phyloP scores from a whole-genome alignment of 1,140 invertebrate genomes.

The Cataglyphis hispanica region DNA sequence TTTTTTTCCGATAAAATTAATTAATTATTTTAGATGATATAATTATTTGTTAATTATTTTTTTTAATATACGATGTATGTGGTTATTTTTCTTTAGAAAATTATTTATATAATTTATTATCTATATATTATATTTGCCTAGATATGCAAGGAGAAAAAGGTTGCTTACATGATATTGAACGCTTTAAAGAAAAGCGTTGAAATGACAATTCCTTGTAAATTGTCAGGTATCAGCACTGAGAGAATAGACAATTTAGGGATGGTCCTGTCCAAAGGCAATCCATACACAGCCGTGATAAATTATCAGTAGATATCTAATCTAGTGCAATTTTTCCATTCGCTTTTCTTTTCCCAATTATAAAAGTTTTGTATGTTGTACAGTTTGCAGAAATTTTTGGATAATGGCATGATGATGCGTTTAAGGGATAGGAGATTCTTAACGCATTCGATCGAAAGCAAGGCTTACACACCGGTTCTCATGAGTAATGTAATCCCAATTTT shows the following conservation, averaged over 20 bases:
- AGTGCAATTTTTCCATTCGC: neutral
- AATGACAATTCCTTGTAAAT: slow-evolving; percentile 47
- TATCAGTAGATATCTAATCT: slow-evolving; percentile 53
- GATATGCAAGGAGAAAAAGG: slow-evolving; percentile 11
- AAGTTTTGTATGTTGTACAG: slow-evolving; percentile 41
- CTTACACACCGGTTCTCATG: slow-evolving; percentile 37
- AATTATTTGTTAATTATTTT: slow-evolving; percentile 2
- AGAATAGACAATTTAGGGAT: slow-evolving; percentile 55
- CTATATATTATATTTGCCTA: neutral
- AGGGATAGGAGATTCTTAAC: slow-evolving; percentile 4
- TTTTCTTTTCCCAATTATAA: neutral
- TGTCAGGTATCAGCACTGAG: slow-evolving; percentile 23
- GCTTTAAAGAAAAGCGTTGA: slow-evolving; percentile 21
- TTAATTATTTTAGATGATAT: neutral
- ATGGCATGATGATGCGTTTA: slow-evolving; percentile 40
- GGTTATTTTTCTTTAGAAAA: neutral
- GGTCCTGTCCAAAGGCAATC: slow-evolving; percentile 51
- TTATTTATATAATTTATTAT: neutral
- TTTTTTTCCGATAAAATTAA: neutral
- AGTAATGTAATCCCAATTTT: slow-evolving; percentile 44
- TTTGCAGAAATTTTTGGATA: slow-evolving; percentile 66
- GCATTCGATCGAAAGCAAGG: neutral
- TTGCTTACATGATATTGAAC: slow-evolving; percentile 27
- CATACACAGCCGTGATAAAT: slow-evolving; percentile 64
- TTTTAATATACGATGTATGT: neutral